Percentiles rank a stretch among this genome's conserved stretches.
Conservation (phyloP, 1,140 invertebrate genomes). For the Formica selysi region DNA sequence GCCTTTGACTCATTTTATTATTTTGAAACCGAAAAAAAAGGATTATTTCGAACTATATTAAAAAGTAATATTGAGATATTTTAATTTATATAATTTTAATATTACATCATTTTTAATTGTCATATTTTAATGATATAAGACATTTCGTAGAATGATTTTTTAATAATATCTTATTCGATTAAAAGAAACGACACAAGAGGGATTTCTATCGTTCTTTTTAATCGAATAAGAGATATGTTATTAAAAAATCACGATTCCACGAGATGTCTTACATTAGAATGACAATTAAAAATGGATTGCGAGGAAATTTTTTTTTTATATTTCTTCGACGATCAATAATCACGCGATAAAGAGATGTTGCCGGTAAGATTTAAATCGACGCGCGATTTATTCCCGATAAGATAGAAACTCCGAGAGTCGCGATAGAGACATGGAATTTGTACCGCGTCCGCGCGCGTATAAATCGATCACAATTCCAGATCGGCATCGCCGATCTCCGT, state of each 20-base stretch:
- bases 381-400: conserved; percentile 38
- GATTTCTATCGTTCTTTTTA: too few relatives aligned
- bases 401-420: neutral
- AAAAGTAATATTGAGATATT: neutral
- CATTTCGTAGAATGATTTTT: neutral
- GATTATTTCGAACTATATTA: neutral
- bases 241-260: too few relatives aligned
- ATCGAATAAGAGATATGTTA: too few relatives aligned
- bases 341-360: conserved; percentile 29
- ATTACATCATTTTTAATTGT: neutral
- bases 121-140: too few relatives aligned
- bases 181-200: neutral
- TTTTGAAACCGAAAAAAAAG: neutral
- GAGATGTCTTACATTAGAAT: too few relatives aligned
- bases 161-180: neutral
- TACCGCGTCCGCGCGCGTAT: neutral
- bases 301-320: neutral
- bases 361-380: neutral
- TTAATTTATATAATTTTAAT: neutral
- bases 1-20: neutral
- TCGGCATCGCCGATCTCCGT: neutral
- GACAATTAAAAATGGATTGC: too few relatives aligned
- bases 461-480: neutral
- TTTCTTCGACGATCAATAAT: conserved; percentile 25
- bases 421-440: neutral